Base-by-base conservation (phyloP, 2,888 invertebrate species). In the Malthinus seriepunctatus region DNA sequence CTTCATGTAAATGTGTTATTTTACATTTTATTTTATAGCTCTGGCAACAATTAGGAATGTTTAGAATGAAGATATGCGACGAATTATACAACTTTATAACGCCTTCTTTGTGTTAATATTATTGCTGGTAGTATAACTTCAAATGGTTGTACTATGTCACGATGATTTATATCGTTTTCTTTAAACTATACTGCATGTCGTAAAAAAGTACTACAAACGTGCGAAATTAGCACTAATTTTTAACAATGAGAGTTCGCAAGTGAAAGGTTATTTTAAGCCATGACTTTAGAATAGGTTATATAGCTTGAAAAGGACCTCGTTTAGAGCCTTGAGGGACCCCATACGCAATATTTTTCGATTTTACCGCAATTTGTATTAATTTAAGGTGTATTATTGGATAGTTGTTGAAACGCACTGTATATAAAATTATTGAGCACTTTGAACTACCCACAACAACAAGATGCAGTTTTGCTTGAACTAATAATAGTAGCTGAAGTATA, bases 1-100 rank as follows among this genome's bases (percentile, higher is more conserved):
- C 51, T 35, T 37, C 51, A 51, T 59, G 62, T 58, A 62, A 62
- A 62, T 51, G 58, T 34, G 51, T 51, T 55, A 58, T 55, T 59
- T 59, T 59, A 55, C 58, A 55, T 55, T 55, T 62, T 56, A 62
- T 62, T 62, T 62, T 62, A 62, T 59, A 50, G 53, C 55, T 58
- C 38, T 60, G 51, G 51, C 48, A 56, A 60, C 56, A 60, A 60
- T 60, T 60, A 56, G 52, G 51, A 35, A 35, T 42, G 32, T 39
- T 57, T 52, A 15, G 52, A 47, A 45, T 34, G 33, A 32, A 47
- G 46, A 46, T 38, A 33, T 47, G 47, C 51, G 32, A 31, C 32
- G 42, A 46, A 33, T 51, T 52, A 48, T 48, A 57, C 52, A 52
- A 48, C 57, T 57, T 57, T 51, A 53, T 46, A 56, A 52, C 35